phyloP scores from a whole-genome alignment of 2,113 vertebrate species.

The Anguilla japonica region DNA sequence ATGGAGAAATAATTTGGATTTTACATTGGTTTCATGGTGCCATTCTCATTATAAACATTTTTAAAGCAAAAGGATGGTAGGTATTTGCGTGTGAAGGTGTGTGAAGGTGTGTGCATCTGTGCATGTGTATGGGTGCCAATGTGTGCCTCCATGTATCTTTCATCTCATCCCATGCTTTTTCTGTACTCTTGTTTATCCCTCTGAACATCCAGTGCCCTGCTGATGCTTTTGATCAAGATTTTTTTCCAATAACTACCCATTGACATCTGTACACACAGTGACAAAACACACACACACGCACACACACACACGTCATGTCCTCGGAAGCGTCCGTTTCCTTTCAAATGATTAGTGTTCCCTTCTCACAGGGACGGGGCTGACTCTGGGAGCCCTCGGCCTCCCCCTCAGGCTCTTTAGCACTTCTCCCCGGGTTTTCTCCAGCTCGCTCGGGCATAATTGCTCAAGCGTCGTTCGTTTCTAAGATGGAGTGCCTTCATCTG shows the following conservation, averaged over 20 bases:
- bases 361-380: neutral
- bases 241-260: neutral
- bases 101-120: neutral
- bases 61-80: neutral
- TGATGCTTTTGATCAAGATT: neutral
- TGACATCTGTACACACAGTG: neutral
- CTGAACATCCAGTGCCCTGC: neutral
- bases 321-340: neutral
- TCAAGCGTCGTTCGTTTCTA: neutral
- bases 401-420: neutral
- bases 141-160: neutral
- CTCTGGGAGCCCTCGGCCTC: neutral
- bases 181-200: neutral
- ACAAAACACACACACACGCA: neutral
- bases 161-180: neutral
- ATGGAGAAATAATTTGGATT: neutral
- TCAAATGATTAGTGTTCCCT: neutral
- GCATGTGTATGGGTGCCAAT: neutral
- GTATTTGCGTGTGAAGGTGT: neutral
- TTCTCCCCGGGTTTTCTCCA: neutral
- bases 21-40: neutral
- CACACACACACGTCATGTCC: neutral
- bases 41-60: neutral
- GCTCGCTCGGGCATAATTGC: neutral
- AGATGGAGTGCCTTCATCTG: neutral